A percentile compares a stretch with the other conserved stretches of the same genome.
Evolutionary conservation across 2,797 vertebrate genomes (phyloP).

Genomic region (Orestias chungarensis): DNA sequence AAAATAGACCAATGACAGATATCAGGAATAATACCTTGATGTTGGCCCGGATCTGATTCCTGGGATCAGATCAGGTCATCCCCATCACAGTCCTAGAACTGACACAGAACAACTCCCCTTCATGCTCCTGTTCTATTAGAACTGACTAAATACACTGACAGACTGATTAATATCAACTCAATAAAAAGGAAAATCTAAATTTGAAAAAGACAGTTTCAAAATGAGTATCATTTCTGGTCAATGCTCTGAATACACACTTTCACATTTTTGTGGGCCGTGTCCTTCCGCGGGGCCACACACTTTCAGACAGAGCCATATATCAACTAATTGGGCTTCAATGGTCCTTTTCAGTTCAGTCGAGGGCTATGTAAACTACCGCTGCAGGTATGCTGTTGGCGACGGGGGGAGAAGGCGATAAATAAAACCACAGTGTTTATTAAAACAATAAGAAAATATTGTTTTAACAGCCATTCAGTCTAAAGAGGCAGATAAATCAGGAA

Average conservation of each 20-base stretch:
- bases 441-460: conserved; percentile 77
- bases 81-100: no score
- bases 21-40: no score
- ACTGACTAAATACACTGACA: no score
- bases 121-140: no score
- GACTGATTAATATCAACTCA: no score
- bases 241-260: not conserved
- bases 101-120: no score
- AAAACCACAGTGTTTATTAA: conserved; percentile 72
- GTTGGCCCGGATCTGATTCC: no score
- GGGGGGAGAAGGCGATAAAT: conserved; percentile 66
- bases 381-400: not conserved
- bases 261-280: not conserved
- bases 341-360: conserved; percentile 61
- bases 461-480: conserved; percentile 58
- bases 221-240: not conserved
- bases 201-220: not conserved
- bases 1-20: no score
- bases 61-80: no score
- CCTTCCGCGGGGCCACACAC: conserved; percentile 20
- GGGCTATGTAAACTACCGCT: conserved; percentile 44
- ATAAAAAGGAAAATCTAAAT: not conserved
- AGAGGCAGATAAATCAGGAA: conserved; percentile 62
- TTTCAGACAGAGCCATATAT: conserved; percentile 59
- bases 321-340: conserved; percentile 51